phyloP scores from a whole-genome alignment of 2,888 invertebrate species.

The Acleris cristana region DNA sequence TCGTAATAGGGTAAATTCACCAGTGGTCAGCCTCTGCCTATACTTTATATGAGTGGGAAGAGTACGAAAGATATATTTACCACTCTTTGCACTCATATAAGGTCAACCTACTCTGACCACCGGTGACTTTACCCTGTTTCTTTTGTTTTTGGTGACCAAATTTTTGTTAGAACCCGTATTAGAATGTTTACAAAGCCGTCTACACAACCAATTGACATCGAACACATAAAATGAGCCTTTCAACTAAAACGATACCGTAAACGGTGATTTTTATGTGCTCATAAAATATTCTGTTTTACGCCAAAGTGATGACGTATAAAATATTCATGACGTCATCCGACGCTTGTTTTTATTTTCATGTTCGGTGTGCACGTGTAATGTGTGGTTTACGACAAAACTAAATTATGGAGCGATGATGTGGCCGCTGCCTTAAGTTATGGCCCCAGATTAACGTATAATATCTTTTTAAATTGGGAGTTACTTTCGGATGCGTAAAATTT shows the following conservation, averaged over 20 bases:
- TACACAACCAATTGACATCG: conserved; percentile 13
- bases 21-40: too few species aligned
- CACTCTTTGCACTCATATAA: too few species aligned
- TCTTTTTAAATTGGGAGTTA: background rate
- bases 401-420: conserved; percentile 20
- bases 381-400: conserved; percentile 16
- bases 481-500: too few species aligned
- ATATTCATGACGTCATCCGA: conserved; percentile 35
- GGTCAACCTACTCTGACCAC: too few species aligned
- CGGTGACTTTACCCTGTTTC: too few species aligned
- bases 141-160: background rate
- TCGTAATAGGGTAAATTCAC: too few species aligned
- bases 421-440: conserved; percentile 14
- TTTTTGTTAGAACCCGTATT: background rate
- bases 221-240: conserved; percentile 27
- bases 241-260: conserved; percentile 39
- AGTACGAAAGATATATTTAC: too few species aligned
- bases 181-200: conserved; percentile 1
- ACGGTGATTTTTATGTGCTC: conserved; percentile 41
- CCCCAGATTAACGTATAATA: background rate
- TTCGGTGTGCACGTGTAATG: conserved; percentile 12
- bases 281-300: conserved; percentile 41
- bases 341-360: conserved; percentile 22
- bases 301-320: conserved; percentile 38
- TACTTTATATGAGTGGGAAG: too few species aligned